Evolutionary conservation across 1,140 invertebrate species (phyloP), one percentile per base, ranked within the genome.

Genomic region (Diorhabda carinulata): DNA sequence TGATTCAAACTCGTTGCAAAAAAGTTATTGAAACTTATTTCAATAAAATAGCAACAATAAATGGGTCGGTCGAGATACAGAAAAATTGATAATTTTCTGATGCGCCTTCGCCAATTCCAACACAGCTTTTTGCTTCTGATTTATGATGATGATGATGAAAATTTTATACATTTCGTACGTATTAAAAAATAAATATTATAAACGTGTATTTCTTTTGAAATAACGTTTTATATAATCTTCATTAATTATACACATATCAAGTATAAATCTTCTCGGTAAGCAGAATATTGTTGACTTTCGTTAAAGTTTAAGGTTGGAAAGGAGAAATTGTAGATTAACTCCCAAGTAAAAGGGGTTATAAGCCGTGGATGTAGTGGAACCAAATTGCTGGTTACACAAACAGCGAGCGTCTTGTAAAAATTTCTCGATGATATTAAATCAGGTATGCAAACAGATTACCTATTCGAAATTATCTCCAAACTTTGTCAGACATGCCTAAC

Each of bases 361-460:
- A 60, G 57, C 57, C 43, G 57, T 4, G 42, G 43, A 5, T 47
- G 58, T 25, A 58, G 52, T 65, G 42, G 25, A 40, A 57, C 64
- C 57, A 60, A 67, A 67, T 60, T 67, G 66, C 43, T 52, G 58
- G 66, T 42, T 67, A 67, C 57, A 61, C 66, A 67, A 67, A 67
- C 66, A 60, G 9, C 42, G 66, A 67, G 57, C 64, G 57, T 60
- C 66, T 67, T 61, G 58, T 67, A 67, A 67, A 67, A 67, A 67
- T 67, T 43, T 67, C 42, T 52, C 47, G 47, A 52, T 52, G 43
- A 60, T 67, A 61, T 60, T 60, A 67, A 61, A 67, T 67, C 66
- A 67, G 66, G 66, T 67, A 61, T 40, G 58, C 59, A 67, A 67
- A 67, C 66, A 67, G 66, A 60, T 67, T 67, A 67, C 64, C 64